Percentiles rank a stretch among this genome's conserved stretches.
Evolutionary conservation across 2,888 invertebrate genomes (phyloP).

Genomic region (Cantharis lateralis): DNA sequence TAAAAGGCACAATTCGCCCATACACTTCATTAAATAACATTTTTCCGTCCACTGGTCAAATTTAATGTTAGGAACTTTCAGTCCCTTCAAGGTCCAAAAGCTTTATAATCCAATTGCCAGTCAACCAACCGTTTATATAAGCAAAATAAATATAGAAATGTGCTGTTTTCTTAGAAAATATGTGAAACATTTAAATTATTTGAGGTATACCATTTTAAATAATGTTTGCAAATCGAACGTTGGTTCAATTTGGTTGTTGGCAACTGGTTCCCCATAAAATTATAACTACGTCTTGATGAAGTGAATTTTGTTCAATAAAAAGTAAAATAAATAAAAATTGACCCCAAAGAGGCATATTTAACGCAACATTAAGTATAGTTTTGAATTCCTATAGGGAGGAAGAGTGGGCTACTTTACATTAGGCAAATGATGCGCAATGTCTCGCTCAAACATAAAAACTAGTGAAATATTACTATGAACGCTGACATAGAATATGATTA

Average conservation of each 20-base stretch:
- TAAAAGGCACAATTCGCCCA: background rate
- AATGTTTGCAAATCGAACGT: background rate
- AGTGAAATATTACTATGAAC: slow-evolving; percentile 47
- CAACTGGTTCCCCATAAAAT: background rate
- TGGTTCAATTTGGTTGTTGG: background rate
- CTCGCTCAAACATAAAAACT: slow-evolving; percentile 49
- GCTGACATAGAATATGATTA: slow-evolving; percentile 51
- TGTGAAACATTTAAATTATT: slow-evolving; percentile 15
- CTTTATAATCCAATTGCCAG: slow-evolving; percentile 26
- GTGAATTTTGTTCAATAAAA: background rate
- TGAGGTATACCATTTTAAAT: background rate
- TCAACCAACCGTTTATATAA: slow-evolving; percentile 18
- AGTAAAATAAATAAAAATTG: slow-evolving; percentile 11
- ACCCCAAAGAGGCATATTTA: slow-evolving; percentile 46
- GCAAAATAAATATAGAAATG: slow-evolving; percentile 24
- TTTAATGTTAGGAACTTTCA: background rate
- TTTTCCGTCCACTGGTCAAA: slow-evolving; percentile 11
- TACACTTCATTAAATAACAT: background rate
- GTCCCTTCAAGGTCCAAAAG: slow-evolving; percentile 23
- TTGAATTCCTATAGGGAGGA: slow-evolving; percentile 49
- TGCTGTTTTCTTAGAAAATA: slow-evolving; percentile 24
- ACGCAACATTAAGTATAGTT: slow-evolving; percentile 56
- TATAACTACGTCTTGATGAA: background rate
- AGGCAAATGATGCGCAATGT: slow-evolving; percentile 53
- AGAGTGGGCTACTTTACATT: slow-evolving; percentile 53